phyloP scores from a whole-genome alignment of 2,797 vertebrate genomes.

The Lepilemur ruficaudatus region DNA sequence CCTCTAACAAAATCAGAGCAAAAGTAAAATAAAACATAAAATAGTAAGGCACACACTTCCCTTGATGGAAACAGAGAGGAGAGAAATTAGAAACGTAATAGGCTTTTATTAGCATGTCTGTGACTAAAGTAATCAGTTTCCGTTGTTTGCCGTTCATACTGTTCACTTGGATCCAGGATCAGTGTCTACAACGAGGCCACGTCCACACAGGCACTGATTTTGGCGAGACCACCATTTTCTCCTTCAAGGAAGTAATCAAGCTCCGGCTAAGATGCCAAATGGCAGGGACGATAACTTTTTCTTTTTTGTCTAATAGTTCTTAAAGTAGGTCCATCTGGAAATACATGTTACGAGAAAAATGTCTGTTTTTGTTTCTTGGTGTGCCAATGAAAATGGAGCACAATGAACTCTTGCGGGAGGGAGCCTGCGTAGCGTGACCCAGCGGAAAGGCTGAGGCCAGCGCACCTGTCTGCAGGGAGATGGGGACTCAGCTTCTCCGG shows the following conservation, averaged over 20 bases:
- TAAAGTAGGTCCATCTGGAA: not conserved
- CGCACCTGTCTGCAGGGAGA: fast-evolving
- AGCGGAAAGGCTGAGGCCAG: not conserved
- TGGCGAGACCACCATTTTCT: not conserved
- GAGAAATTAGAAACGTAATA: not conserved
- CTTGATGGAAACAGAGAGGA: not conserved
- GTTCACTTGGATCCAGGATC: not conserved
- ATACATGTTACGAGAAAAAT: not conserved
- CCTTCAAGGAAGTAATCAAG: not conserved
- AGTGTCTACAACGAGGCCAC: not conserved
- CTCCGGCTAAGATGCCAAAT: not conserved
- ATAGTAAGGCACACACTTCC: not conserved
- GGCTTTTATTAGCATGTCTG: not conserved
- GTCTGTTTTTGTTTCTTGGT: not conserved
- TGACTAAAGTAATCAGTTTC: not conserved
- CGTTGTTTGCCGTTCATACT: not conserved
- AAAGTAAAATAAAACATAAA: not conserved
- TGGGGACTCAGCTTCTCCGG: not conserved
- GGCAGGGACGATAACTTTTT: not conserved
- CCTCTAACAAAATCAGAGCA: not conserved
- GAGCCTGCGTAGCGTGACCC: not conserved
- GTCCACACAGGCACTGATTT: not conserved
- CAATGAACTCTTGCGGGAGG: not conserved
- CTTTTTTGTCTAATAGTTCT: not conserved
- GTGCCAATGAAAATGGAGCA: not conserved